These are phyloP conservation scores for Tenthredo livida DNA, from an alignment of 2,888 invertebrate species.

Conservation along the genomic window DNA sequence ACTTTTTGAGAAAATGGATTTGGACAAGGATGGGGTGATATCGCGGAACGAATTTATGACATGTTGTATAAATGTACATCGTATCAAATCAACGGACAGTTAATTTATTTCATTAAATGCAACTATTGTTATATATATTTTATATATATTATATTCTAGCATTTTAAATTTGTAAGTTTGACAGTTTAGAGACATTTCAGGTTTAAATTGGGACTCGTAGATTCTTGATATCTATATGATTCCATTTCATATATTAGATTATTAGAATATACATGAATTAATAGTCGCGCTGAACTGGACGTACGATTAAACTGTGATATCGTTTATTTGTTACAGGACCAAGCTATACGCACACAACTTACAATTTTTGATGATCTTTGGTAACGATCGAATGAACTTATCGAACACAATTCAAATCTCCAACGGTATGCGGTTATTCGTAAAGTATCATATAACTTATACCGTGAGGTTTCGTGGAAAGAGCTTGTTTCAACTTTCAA, in stretches of 20 bases:
- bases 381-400: constrained; percentile 54
- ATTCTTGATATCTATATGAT: neutral
- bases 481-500: too few relatives aligned
- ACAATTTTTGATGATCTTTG: constrained; percentile 67
- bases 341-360: constrained; percentile 66
- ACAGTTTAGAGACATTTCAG: neutral
- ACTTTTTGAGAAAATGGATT: constrained; percentile 72
- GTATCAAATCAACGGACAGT: neutral
- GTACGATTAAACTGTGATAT: neutral
- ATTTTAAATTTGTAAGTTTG: neutral
- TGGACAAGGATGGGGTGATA: constrained; percentile 71
- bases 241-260: neutral
- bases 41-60: constrained; percentile 71
- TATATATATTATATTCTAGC: neutral
- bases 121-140: neutral
- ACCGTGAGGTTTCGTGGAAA: neutral
- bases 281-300: neutral
- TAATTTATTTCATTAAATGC: neutral
- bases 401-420: neutral
- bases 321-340: constrained; percentile 65
- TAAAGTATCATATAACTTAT: neutral
- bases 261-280: neutral
- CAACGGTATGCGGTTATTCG: neutral
- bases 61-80: constrained; percentile 71
- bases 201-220: neutral